A percentile compares a stretch with the other conserved stretches of the same genome.
Conservation (phyloP, 2,888 invertebrate species). For the Calliscelio sp. region DNA sequence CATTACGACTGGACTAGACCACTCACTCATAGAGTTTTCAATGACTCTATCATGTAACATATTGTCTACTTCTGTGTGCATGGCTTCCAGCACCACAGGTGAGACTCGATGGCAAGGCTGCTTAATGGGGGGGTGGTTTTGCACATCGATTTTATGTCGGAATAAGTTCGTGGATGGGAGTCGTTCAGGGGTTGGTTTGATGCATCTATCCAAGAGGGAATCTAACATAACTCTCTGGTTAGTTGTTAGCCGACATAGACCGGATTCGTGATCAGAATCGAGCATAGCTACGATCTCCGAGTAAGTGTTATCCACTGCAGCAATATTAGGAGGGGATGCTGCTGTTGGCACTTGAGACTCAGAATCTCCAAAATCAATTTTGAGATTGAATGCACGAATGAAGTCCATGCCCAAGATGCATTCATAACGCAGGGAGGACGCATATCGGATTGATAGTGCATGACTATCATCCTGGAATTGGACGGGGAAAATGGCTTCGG, state of each 20-base stretch:
- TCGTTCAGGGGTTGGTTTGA: neutral
- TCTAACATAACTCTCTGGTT: neutral
- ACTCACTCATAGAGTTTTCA: neutral
- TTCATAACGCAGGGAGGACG: neutral
- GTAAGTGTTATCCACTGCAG: too few relatives aligned
- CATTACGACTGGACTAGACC: neutral
- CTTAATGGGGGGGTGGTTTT: neutral
- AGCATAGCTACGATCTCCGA: too few relatives aligned
- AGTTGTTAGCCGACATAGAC: neutral
- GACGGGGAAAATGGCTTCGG: neutral
- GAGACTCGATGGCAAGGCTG: neutral
- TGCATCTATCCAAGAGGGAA: neutral
- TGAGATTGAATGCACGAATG: neutral
- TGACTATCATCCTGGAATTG: neutral
- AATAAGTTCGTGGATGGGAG: neutral
- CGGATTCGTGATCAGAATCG: too few relatives aligned
- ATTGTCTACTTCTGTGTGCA: neutral
- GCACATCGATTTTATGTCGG: neutral
- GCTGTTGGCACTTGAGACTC: too few relatives aligned
- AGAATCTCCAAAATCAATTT: neutral
- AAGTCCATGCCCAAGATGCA: conserved; percentile 9
- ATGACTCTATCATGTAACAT: neutral
- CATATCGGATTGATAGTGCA: neutral
- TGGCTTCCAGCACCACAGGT: neutral
- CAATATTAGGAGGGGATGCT: too few relatives aligned